Evolutionary conservation across 2,888 invertebrate species (phyloP), one percentile per base, ranked within the genome.

Genomic region (Yponomeuta plumbellus): DNA sequence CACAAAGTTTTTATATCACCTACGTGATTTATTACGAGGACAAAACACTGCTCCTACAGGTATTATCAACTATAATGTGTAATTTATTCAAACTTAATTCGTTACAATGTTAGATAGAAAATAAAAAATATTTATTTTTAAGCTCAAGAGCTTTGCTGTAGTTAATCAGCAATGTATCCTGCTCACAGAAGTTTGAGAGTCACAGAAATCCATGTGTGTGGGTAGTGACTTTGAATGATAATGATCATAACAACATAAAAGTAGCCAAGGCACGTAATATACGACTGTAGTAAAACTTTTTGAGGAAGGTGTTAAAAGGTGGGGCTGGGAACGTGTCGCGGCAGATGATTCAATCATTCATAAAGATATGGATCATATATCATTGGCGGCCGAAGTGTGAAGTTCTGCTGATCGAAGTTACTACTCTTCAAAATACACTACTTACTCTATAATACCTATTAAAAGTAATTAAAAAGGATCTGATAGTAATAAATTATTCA

Each of bases 331-430:
- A 87, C 88, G 87, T 89, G 89, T 88, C 87, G 74, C 80, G 81
- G 80, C 80, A 83, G 86, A 89, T 85, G 86, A 90, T 88, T 88
- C 89, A 86, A 90, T 90, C 89, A 88, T 88, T 90, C 89, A 89
- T 86, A 79, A 75, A 83, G 85, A 85, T 84, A 56, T 87, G 86
- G 81, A 87, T 86, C 88, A 82, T 88, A 86, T 86, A 89, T 89
- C 90, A 89, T 87, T 81, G 76, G 80, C 79, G 80, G 85, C 83
- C 80, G 88, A 88, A 87, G 88, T 87, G 87, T 88, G 84, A 87
- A 84, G 80, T 83, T 17, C 17, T 5, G 44, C 17, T 52, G 44
- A 52, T 3, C 17, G 44, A 13, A 1, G 17, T 52, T 52, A 34
- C 10, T 34, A 8, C 34, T 34, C 34, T 34, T 10, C 34, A 6